These are phyloP conservation scores for Diarsia mendica DNA, from an alignment of 2,888 invertebrate species.

Conservation along the genomic window DNA sequence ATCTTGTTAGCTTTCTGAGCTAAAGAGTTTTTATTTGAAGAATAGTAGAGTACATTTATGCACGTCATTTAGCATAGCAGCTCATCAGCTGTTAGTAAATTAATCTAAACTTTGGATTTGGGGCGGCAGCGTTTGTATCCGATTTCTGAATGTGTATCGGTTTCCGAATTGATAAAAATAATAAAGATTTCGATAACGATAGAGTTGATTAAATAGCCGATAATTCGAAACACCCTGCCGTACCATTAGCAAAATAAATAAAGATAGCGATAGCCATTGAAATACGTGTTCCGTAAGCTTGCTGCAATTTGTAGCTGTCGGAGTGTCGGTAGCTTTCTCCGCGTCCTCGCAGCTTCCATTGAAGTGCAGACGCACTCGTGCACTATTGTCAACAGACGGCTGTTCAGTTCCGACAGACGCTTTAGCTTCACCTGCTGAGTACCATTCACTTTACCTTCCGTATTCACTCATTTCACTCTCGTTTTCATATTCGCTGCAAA, in stretches of 20 bases:
- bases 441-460: conserved; percentile 36
- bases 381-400: conserved; percentile 30
- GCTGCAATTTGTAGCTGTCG: conserved; percentile 33
- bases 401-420: conserved; percentile 33
- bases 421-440: conserved; percentile 19
- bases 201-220: not conserved
- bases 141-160: not conserved
- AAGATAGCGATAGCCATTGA: conserved; percentile 11
- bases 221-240: conserved; percentile 1
- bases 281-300: conserved; percentile 35
- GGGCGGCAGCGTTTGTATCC: not conserved
- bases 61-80: not conserved
- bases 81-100: not conserved
- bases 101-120: no score
- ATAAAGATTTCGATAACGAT: conserved; percentile 21
- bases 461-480: conserved; percentile 24
- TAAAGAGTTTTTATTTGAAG: not conserved
- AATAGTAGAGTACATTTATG: not conserved
- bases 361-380: conserved; percentile 30
- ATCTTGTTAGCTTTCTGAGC: conserved; percentile 15
- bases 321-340: conserved; percentile 42
- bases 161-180: conserved; percentile 3
- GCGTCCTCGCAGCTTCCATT: conserved; percentile 29
- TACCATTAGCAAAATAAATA: not conserved
- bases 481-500: conserved; percentile 16